Evolutionary conservation across 2,888 invertebrate species (phyloP), one percentile per base, ranked within the genome.

Genomic region (Odontomyia ornata): DNA sequence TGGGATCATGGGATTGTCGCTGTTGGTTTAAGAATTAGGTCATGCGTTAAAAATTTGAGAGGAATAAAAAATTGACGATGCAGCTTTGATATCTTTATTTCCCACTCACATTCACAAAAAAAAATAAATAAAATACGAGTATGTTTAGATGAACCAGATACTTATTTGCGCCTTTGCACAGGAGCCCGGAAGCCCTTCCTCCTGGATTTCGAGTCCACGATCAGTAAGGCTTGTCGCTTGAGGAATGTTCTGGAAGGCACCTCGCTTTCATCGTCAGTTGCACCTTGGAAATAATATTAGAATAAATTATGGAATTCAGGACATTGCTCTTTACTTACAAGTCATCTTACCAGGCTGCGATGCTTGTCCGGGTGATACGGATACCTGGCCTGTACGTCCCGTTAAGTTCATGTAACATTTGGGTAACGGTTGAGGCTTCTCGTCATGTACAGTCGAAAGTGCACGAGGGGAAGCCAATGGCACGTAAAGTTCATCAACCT

Each of bases 221-320:
- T 93, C 23, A 95, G 85, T 83, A 94, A 93, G 0, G 95, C 94
- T 84, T 95, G 95, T 77, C 94, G 89, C 86, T 95, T 95, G 78
- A 95, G 86, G 84, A 90, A 91, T 79, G 91, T 91, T 69, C 95
- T 89, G 0, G 95, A 93, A 0, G 95, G 95, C 60, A 95, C 92
- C 83, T 95, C 95, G 80, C 93, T 94, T 82, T 95, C 95, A 79
- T 95, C 95, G 78, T 95, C 95, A 0, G 93, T 91, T 2, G 89
- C 90, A 89, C 82, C 84, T 83, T 79, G 28, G 72, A 65, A 36
- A 36, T 5, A 36, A 9, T n/a, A n/a, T 21, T 18, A 9, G 23
- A 13, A 25, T 62, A 5, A 13, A 23, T 52, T 15, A 36, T 36
- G 47, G 0, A 18, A 13, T 78, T 78, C 80, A n/a, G n/a, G n/a